Conservation (phyloP, 64 coral and sea anemone genomes). For the Dendronephthya gigantea region DNA sequence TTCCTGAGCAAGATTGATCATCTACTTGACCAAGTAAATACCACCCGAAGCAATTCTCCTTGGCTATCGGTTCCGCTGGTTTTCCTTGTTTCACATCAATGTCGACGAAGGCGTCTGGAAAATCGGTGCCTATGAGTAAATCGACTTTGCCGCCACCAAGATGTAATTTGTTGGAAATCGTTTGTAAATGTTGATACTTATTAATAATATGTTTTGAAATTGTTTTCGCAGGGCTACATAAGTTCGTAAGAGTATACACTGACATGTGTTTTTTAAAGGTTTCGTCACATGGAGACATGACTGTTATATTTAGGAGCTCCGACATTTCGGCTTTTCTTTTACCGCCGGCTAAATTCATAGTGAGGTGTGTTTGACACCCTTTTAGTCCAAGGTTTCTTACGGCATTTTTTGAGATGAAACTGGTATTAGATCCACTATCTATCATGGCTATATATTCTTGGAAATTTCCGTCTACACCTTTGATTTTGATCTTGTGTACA, state of each 20-base stretch:
- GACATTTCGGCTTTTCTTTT: not conserved
- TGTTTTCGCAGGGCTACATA: not conserved
- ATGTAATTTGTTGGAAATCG: not conserved
- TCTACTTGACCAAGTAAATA: not conserved
- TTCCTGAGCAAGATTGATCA: not conserved
- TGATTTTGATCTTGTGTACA: not conserved
- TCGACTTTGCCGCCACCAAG: not conserved
- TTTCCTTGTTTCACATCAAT: not conserved
- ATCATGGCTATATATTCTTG: not conserved
- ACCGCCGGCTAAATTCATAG: conserved; percentile 5
- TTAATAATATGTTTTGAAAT: not conserved
- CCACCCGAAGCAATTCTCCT: not conserved
- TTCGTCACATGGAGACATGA: not conserved
- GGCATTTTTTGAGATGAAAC: not conserved
- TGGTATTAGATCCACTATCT: conserved; percentile 10
- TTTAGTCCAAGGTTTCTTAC: not conserved
- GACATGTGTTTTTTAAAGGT: not conserved
- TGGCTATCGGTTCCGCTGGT: not conserved
- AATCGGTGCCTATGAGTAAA: not conserved
- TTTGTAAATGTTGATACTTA: not conserved
- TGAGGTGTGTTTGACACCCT: not conserved
- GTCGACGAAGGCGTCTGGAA: not conserved
- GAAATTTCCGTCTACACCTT: not conserved
- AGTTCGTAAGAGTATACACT: not conserved
- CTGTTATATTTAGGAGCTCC: not conserved